Conservation (phyloP, 2,888 invertebrate genomes). For the Agrotis puta region DNA sequence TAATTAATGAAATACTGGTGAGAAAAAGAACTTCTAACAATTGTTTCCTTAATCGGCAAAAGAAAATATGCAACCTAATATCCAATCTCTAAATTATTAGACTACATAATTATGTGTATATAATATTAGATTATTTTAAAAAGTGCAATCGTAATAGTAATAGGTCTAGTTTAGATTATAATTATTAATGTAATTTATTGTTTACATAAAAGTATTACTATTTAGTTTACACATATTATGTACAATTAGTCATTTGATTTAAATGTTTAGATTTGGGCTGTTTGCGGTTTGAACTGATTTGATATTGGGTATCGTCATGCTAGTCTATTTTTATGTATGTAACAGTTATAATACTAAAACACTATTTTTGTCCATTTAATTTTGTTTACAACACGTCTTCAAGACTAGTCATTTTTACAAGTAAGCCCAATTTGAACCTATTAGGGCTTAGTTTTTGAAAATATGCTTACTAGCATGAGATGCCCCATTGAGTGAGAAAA, state of each 20-base stretch:
- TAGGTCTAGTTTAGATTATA: slow-evolving; percentile 71
- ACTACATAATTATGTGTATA: slow-evolving; percentile 70
- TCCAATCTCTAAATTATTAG: slow-evolving; percentile 1
- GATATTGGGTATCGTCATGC: slow-evolving; percentile 53
- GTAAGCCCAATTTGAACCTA: slow-evolving; percentile 28
- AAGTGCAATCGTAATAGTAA: slow-evolving; percentile 87
- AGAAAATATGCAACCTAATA: background rate
- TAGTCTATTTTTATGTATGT: slow-evolving; percentile 17
- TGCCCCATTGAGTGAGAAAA: slow-evolving; percentile 57
- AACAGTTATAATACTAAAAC: background rate
- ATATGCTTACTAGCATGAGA: slow-evolving; percentile 47
- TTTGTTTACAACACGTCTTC: background rate
- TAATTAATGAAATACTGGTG: too few relatives aligned
- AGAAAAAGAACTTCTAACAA: background rate
- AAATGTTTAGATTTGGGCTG: slow-evolving; percentile 21
- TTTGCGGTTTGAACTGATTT: slow-evolving; percentile 42
- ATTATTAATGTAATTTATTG: slow-evolving; percentile 65
- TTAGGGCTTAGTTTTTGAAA: slow-evolving; percentile 7
- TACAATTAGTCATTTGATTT: slow-evolving; percentile 38
- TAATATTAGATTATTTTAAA: slow-evolving; percentile 77
- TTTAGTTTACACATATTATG: slow-evolving; percentile 32
- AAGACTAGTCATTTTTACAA: slow-evolving; percentile 30
- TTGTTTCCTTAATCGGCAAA: background rate
- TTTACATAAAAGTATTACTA: slow-evolving; percentile 61
- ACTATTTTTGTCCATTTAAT: background rate